These are phyloP conservation scores for Cephalopachus bancanus DNA, from an alignment of 2,797 vertebrate species.

Conservation along the genomic window DNA sequence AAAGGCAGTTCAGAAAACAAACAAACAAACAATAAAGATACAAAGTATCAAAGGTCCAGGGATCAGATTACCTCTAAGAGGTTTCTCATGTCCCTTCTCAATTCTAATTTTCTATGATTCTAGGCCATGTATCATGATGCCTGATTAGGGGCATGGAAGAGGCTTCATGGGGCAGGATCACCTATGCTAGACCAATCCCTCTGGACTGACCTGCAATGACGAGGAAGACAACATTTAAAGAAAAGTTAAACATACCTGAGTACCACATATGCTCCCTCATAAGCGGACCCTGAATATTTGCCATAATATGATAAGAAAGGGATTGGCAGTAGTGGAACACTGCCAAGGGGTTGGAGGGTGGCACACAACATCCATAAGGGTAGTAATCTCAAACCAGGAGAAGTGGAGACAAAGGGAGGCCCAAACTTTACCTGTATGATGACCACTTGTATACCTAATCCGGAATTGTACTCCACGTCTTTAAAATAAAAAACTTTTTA, in stretches of 20 bases:
- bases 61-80: constrained; percentile 12
- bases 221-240: neutral
- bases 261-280: too few species aligned
- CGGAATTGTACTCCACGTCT: too few species aligned
- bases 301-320: too few species aligned
- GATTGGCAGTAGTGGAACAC: too few species aligned
- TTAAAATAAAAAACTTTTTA: too few species aligned
- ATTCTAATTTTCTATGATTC: constrained; percentile 22
- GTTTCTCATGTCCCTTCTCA: neutral
- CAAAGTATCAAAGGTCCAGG: constrained; percentile 34
- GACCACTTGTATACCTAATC: too few species aligned
- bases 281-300: too few species aligned
- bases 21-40: constrained; percentile 46
- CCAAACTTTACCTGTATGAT: too few species aligned
- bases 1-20: constrained; percentile 54
- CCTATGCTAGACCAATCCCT: neutral
- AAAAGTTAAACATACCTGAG: neutral
- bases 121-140: neutral
- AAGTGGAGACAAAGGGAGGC: too few species aligned
- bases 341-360: too few species aligned
- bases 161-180: neutral
- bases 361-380: too few species aligned
- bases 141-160: neutral
- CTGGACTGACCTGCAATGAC: neutral
- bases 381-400: too few species aligned